Evolutionary conservation across 2,888 invertebrate species (phyloP).

Genomic region (Ephialtes manifestator): DNA sequence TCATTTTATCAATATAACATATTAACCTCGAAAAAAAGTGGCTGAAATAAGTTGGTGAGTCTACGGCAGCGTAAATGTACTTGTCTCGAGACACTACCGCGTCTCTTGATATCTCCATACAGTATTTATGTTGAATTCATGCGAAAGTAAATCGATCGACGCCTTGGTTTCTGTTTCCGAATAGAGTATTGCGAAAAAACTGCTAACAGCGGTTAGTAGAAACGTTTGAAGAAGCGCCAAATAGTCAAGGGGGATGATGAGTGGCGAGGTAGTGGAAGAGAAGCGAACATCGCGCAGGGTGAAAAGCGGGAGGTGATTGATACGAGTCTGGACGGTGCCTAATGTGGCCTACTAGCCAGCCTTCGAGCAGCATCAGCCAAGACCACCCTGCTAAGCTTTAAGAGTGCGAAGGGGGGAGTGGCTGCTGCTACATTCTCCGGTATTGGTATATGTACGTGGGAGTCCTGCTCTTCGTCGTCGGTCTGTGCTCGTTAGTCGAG

Average conservation of each 20-base stretch:
- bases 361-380: constrained; percentile 69
- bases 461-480: constrained; percentile 69
- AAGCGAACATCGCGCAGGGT: constrained; percentile 57
- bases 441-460: constrained; percentile 45
- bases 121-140: background rate
- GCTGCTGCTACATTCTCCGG: constrained; percentile 32
- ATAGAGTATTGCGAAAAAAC: background rate
- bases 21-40: too few relatives aligned
- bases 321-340: constrained; percentile 83
- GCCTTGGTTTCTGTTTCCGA: constrained; percentile 6
- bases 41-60: too few relatives aligned
- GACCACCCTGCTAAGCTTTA: constrained; percentile 72
- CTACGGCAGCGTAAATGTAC: too few relatives aligned
- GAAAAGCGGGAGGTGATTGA: constrained; percentile 80
- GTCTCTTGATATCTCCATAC: too few relatives aligned
- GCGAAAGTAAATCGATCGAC: background rate
- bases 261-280: constrained; percentile 41
- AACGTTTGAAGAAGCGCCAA: constrained; percentile 9
- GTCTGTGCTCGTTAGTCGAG: constrained; percentile 82
- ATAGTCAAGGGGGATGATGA: constrained; percentile 45
- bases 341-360: constrained; percentile 75
- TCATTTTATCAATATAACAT: too few relatives aligned
- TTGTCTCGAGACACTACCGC: too few relatives aligned
- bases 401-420: constrained; percentile 64
- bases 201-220: constrained; percentile 21